Evolutionary conservation across 2,797 vertebrate species (phyloP), one percentile per base, ranked within the genome.

Genomic region (Babyrousa celebensis): DNA sequence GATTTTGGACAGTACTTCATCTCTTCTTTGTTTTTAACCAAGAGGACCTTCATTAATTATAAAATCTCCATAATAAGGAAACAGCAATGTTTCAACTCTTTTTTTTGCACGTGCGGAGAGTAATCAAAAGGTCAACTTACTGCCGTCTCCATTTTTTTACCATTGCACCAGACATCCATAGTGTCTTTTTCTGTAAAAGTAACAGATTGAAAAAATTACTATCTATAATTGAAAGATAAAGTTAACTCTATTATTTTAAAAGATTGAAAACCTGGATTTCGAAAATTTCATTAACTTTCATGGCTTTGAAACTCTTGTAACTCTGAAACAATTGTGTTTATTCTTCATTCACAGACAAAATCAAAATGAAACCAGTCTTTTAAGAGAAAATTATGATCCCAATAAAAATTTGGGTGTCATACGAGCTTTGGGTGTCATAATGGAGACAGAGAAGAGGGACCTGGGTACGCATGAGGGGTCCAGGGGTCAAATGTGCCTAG

Each of bases 121-220:
- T 10, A 78, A 83, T 75, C 21, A 68, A 88, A 96, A 27, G 7
- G 15, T 71, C 94, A 93, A 99, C 99, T 92, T 99, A 99, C 99
- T 85, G 99, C 99, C 3, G 99, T 99, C 98, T 99, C 99, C 98
- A 99, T 98, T 96, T 99, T 99, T 74, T 99, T 98, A 65, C 99
- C 99, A 0, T 99, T 99, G 98, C 99, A 99, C 99, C 99, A 99
- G 82, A 99, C 99, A 74, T 99, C 99, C 99, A 99, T 99, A 0
- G 99, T 99, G 98, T 99, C 99, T 98, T 99, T 99, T 98, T 99
- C 99, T 99, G 98, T 90, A 84, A 98, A 97, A 96, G 36, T 12
- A 93, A 95, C 77, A 95, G 18, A 63, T 58, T 65, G 14, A 16
- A 71, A 52, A 91, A 54, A 62, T 97, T 96, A 96, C 16, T 72